These are phyloP conservation scores for Hecatera dysodea DNA, from an alignment of 2,888 invertebrate genomes.

Conservation along the genomic window DNA sequence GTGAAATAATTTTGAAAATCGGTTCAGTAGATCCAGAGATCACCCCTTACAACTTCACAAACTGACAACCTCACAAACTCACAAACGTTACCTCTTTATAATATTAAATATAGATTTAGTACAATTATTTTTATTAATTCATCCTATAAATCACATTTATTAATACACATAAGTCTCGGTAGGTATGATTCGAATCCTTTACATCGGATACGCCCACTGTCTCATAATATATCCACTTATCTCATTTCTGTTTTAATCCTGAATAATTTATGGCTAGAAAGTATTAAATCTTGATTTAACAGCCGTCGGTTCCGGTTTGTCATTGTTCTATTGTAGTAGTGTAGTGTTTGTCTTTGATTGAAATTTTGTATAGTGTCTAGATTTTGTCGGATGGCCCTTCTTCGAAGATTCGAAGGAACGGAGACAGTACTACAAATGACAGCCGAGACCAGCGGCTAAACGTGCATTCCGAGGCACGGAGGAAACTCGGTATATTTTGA, in stretches of 20 bases:
- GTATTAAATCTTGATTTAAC: constrained; percentile 41
- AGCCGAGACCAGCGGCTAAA: no score
- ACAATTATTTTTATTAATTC: constrained; percentile 18
- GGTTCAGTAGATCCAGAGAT: no score
- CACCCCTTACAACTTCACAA: no score
- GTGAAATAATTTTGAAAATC: no score
- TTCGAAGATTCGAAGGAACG: background rate
- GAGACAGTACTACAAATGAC: no score
- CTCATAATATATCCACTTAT: background rate
- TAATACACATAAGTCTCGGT: constrained; percentile 22
- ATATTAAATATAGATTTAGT: no score
- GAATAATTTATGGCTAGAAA: constrained; percentile 13
- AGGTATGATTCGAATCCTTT: constrained; percentile 20
- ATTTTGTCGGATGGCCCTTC: background rate
- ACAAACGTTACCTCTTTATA: no score
- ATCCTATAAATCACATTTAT: constrained; percentile 44
- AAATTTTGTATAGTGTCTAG: no score
- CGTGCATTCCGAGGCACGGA: no score
- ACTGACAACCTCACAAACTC: no score
- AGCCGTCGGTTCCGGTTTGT: constrained; percentile 1
- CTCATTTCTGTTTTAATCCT: constrained; percentile 7
- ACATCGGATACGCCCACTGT: constrained; percentile 40
- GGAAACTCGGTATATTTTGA: no score
- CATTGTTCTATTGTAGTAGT: constrained; percentile 13
- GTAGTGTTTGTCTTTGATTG: background rate